Conservation (phyloP, 2,113 vertebrate genomes). For the Grantiella picta region DNA sequence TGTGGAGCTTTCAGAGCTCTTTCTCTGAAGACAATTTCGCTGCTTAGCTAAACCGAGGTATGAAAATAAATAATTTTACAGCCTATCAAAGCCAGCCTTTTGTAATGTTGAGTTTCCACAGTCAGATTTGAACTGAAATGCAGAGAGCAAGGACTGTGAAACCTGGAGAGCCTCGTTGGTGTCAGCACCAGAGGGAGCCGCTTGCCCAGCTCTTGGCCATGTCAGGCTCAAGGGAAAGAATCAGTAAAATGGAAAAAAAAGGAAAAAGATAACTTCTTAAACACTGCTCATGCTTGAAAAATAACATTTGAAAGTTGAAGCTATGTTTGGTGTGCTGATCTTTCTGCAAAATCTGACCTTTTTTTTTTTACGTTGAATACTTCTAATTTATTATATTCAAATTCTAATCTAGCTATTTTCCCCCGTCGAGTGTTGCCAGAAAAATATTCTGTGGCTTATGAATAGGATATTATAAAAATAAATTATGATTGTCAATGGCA, state of each 20-base stretch:
- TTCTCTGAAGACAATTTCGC: background rate
- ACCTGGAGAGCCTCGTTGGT: background rate
- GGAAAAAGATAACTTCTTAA: background rate
- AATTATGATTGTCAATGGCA: background rate
- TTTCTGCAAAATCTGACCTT: background rate
- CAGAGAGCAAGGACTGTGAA: background rate
- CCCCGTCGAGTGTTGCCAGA: background rate
- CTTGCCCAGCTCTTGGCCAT: constrained; percentile 54
- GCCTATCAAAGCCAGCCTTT: background rate
- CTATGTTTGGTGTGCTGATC: background rate
- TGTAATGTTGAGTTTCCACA: background rate
- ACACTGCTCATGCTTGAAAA: background rate
- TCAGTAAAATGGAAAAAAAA: background rate
- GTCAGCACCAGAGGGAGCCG: constrained; percentile 76
- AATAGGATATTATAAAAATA: background rate
- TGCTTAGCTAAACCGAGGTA: background rate
- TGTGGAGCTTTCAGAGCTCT: background rate
- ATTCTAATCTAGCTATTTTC: background rate
- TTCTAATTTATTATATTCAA: background rate
- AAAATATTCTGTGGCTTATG: background rate
- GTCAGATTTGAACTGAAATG: background rate
- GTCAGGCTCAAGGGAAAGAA: background rate
- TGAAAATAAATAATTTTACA: background rate
- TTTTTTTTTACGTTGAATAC: background rate
- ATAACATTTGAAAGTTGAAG: constrained; percentile 11